These are phyloP conservation scores for Acromyrmex charruanus DNA, from an alignment of 1,140 invertebrate species.

Conservation along the genomic window DNA sequence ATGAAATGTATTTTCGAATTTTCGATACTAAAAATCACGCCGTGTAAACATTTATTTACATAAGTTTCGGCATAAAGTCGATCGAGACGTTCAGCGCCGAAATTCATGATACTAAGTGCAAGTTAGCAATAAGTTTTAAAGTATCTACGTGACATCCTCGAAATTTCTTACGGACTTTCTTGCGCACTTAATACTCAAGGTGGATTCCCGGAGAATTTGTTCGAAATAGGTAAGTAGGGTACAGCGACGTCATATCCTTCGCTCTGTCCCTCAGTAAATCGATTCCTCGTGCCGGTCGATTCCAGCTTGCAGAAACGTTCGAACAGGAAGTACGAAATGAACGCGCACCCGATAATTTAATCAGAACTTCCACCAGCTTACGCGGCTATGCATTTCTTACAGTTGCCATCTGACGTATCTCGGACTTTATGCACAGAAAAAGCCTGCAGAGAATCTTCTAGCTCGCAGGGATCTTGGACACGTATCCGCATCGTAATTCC, in stretches of 20 bases:
- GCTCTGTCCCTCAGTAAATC: constrained; percentile 41
- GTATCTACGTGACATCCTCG: constrained; percentile 16
- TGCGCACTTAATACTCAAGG: constrained; percentile 12
- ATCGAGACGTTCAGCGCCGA: not conserved
- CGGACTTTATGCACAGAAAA: not conserved
- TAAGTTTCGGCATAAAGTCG: constrained; percentile 15
- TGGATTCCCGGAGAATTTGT: constrained; percentile 29
- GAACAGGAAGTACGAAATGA: constrained; percentile 19
- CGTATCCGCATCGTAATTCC: constrained; percentile 50
- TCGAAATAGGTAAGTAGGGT: constrained; percentile 56
- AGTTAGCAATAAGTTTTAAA: not conserved
- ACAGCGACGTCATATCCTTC: constrained; percentile 44
- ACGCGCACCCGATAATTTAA: constrained; percentile 63
- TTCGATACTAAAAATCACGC: not conserved
- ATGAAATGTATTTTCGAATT: constrained; percentile 3
- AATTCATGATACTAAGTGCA: constrained; percentile 10
- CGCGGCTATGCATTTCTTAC: constrained; percentile 46
- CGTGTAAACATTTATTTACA: not conserved
- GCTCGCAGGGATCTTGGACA: constrained; percentile 24
- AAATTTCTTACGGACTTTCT: constrained; percentile 33
- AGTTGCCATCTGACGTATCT: not conserved
- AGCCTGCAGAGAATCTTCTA: constrained; percentile 2
- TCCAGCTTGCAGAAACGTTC: constrained; percentile 25
- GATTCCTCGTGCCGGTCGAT: constrained; percentile 41
- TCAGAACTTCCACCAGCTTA: constrained; percentile 53